These are phyloP conservation scores for Amniataba percoides DNA, from an alignment of 2,797 vertebrate species.

Conservation along the genomic window DNA sequence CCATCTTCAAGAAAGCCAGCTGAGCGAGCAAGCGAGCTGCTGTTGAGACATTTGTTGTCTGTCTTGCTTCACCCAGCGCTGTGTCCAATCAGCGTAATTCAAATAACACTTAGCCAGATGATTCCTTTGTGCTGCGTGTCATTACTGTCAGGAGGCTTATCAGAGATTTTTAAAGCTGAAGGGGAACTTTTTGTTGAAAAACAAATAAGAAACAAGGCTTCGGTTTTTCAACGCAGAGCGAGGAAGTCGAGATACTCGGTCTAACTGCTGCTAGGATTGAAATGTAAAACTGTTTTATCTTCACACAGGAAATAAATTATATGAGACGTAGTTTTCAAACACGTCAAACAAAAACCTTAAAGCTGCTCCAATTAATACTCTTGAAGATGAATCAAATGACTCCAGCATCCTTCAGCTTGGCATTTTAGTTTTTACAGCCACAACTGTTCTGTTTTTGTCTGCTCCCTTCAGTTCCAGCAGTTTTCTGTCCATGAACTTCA, in stretches of 20 bases:
- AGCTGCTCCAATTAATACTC: no score
- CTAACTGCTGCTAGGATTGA: neutral
- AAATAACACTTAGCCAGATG: neutral
- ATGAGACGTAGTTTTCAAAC: no score
- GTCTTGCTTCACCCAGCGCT: constrained; percentile 14
- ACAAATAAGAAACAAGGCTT: neutral
- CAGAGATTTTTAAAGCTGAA: neutral
- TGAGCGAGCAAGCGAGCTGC: constrained; percentile 28
- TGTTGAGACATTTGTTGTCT: constrained; percentile 40
- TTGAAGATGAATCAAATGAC: no score
- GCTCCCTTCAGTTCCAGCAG: no score
- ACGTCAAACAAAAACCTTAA: neutral
- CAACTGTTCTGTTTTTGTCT: no score
- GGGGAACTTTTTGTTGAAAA: neutral
- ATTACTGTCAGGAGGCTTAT: neutral
- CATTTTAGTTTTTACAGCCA: no score
- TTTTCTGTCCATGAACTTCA: no score
- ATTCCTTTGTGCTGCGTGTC: constrained; percentile 5
- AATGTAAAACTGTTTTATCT: neutral
- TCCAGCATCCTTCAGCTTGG: no score
- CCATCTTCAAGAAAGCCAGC: constrained; percentile 36
- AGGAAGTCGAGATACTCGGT: neutral
- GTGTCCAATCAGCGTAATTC: neutral
- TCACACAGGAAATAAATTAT: neutral
- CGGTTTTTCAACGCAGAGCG: neutral